Base-by-base conservation (phyloP, 2,888 invertebrate species). In the Meghimatium bilineatum region DNA sequence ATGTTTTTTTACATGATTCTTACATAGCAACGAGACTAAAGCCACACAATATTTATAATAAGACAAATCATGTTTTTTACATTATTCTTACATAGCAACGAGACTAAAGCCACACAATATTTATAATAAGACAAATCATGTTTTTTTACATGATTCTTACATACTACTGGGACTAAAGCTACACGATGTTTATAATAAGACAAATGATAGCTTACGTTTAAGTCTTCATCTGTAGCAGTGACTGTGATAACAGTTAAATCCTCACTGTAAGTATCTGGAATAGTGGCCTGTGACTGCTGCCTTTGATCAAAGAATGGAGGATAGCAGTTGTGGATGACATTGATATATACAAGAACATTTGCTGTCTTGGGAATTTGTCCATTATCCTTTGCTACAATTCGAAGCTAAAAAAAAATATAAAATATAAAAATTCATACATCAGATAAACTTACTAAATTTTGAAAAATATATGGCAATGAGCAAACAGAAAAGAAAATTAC, bases 381-480 rank as follows among this genome's bases (percentile, higher is more conserved):
- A 85, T 91, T 90, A 84, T 92, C 92, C 34, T 76, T 69, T 10
- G 91, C 92, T 74, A 87, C 63, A 12, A 92, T 88, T 67, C 90
- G 85, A 12, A 92, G 84, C 92, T 92, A 84, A 56, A 72, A 83
- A 29, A 56, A 32, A 66, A 77, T 75, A 10, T 26, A 36, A 38
- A 32, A 69, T 67, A 20, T 8, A 38, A 23, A 67, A 20, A 63
- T 26, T 26, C 60, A 78, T 12, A 12, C 32, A 44, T 44, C 29
- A 71, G 17, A 44, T 49, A 67, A 49, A 32, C 14, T 32, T 0
- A 44, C 44, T 8, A 8, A 44, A 44, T 44, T 5, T 5, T 44
- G 44, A 44, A 44, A 5, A 8, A 5, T 44, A 12, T 44, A n/a
- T n/a, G n/a, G n/a, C n/a, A n/a, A n/a, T n/a, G n/a, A n/a, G n/a